Conservation (phyloP, 2,888 invertebrate genomes). For the Epicampocera succincta region DNA sequence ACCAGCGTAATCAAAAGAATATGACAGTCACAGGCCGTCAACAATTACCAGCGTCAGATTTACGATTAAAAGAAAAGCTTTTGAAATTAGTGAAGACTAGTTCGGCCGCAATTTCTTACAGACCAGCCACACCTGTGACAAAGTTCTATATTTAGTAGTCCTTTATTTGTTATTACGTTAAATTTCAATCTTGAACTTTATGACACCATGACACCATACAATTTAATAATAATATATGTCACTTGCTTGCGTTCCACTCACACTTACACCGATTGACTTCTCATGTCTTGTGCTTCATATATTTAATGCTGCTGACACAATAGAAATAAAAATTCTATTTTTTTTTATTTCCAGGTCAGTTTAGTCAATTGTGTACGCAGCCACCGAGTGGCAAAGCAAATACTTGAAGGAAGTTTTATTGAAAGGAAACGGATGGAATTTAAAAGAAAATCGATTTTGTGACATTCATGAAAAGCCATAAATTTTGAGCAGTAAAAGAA, state of each 20-base stretch:
- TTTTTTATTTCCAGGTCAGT: slow-evolving; percentile 14
- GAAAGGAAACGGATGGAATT: neutral
- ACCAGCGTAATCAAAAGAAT: no score
- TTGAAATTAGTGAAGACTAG: no score
- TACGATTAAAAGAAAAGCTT: no score
- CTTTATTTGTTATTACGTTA: neutral
- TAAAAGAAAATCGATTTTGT: slow-evolving; percentile 11
- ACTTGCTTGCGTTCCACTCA: neutral
- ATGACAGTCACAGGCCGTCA: no score
- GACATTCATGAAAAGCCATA: neutral
- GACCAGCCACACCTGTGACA: no score
- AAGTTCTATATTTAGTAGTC: no score
- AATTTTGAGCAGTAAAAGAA: neutral
- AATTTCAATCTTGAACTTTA: neutral
- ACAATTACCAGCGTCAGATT: no score
- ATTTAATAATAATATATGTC: neutral
- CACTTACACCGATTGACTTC: slow-evolving; percentile 8
- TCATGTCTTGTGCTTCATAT: slow-evolving; percentile 31
- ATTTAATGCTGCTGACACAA: slow-evolving; percentile 16
- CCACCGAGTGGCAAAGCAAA: no score
- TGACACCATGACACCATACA: slow-evolving; percentile 45
- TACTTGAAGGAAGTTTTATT: neutral
- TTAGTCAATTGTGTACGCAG: slow-evolving; percentile 27
- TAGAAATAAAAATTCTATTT: no score
- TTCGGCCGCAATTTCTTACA: no score